Percentiles rank a stretch among this genome's conserved stretches.
phyloP scores from a whole-genome alignment of 2,113 vertebrate genomes.

The Macaca mulatta region DNA sequence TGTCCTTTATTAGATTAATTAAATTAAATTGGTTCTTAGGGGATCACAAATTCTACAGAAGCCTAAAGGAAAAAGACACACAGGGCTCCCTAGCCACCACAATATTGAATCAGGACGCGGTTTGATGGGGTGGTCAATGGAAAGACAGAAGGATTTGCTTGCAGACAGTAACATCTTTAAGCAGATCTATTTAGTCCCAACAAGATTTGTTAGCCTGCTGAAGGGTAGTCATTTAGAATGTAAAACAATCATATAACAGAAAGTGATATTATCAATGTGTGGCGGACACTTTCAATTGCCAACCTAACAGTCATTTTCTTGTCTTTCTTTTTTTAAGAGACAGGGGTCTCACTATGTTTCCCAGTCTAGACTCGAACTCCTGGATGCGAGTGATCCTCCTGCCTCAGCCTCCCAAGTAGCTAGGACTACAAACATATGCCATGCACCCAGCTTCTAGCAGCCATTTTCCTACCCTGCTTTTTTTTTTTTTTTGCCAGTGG shows the following conservation, averaged over 20 bases:
- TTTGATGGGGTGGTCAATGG: not conserved
- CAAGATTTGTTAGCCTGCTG: not conserved
- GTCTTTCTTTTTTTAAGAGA: not conserved
- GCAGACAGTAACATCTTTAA: not conserved
- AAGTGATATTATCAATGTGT: not conserved
- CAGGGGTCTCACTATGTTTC: not conserved
- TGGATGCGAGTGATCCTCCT: not conserved
- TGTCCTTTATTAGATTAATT: slow-evolving; percentile 62
- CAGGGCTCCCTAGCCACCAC: not conserved
- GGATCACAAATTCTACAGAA: slow-evolving; percentile 15
- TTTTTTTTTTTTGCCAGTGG: not conserved
- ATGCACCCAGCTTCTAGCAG: not conserved
- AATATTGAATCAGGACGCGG: not conserved
- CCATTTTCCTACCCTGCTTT: not conserved
- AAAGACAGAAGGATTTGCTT: not conserved
- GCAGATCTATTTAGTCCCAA: not conserved
- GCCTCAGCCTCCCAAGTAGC: not conserved
- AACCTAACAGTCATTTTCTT: not conserved
- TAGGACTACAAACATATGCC: not conserved
- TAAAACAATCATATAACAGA: not conserved
- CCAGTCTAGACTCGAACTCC: not conserved
- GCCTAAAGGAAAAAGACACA: not conserved
- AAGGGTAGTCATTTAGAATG: not conserved
- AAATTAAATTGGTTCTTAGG: slow-evolving; percentile 38
- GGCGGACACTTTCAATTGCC: not conserved